These are phyloP conservation scores for Anthopleura xanthogrammica DNA, from an alignment of 92 coral and sea anemone genomes.

Conservation along the genomic window DNA sequence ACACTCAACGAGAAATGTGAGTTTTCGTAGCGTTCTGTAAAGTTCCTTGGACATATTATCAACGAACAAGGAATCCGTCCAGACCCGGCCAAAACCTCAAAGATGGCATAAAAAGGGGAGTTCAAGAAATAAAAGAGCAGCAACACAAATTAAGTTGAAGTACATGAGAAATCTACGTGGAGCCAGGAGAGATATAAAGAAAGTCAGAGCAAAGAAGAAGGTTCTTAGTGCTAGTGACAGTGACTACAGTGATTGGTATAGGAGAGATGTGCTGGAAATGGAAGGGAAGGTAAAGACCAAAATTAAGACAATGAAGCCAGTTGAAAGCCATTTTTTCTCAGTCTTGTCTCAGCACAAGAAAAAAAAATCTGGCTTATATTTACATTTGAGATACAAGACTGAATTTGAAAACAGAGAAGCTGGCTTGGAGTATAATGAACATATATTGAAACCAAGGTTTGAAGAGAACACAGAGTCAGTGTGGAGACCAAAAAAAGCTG, in stretches of 20 bases:
- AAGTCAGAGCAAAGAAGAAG: conserved; percentile 44
- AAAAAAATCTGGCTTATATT: conserved; percentile 26
- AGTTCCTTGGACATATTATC: no score
- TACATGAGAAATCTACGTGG: conserved; percentile 46
- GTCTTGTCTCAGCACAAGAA: conserved; percentile 18
- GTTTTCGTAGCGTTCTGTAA: no score
- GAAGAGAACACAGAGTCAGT: conserved; percentile 21
- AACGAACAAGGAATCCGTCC: no score
- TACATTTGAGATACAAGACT: conserved; percentile 35
- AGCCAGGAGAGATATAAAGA: conserved; percentile 50
- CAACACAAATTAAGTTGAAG: conserved; percentile 39
- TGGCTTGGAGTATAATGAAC: conserved; percentile 23
- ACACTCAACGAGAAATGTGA: no score
- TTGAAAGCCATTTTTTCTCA: conserved; percentile 32
- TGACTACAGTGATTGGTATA: conserved; percentile 58
- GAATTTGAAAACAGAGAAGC: conserved; percentile 40
- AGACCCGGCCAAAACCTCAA: conserved; percentile 49
- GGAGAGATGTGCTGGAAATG: conserved; percentile 42
- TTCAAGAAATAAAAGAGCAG: conserved; percentile 26
- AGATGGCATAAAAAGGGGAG: conserved; percentile 45
- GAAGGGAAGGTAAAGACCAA: conserved; percentile 43
- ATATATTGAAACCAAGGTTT: conserved; percentile 42
- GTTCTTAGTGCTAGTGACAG: conserved; percentile 25
- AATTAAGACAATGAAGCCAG: conserved; percentile 12
- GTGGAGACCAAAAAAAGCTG: conserved; percentile 38